phyloP scores from a whole-genome alignment of 1,140 invertebrate genomes.

The Adelges cooleyi region DNA sequence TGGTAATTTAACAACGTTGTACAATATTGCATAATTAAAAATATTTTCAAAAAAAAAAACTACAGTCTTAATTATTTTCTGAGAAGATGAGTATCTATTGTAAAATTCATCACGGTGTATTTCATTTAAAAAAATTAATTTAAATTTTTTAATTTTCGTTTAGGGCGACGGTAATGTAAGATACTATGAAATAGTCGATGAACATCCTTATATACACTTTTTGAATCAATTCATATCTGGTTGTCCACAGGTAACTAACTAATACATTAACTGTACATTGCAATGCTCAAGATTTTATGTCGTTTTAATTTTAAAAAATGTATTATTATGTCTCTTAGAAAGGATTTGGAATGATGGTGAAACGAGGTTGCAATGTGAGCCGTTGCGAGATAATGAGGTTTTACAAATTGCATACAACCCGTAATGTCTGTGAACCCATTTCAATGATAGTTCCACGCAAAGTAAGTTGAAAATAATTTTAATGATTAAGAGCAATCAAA shows the following conservation, averaged over 20 bases:
- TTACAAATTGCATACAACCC: slow-evolving; percentile 82
- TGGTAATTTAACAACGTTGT: not conserved
- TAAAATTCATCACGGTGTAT: too few relatives aligned
- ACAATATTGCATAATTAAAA: too few relatives aligned
- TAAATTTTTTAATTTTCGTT: too few relatives aligned
- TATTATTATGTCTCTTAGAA: slow-evolving; percentile 12
- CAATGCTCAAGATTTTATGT: not conserved
- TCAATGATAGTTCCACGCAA: slow-evolving; percentile 89
- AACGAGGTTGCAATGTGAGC: slow-evolving; percentile 71
- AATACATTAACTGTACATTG: too few relatives aligned
- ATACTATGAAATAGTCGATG: slow-evolving; percentile 84
- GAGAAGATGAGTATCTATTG: too few relatives aligned
- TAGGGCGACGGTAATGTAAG: slow-evolving; percentile 88
- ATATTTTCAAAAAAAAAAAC: too few relatives aligned
- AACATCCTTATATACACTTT: slow-evolving; percentile 74
- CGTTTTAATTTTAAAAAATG: not conserved
- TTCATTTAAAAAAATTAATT: too few relatives aligned
- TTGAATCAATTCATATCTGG: slow-evolving; percentile 86
- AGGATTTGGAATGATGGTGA: slow-evolving; percentile 69
- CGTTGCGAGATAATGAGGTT: slow-evolving; percentile 81
- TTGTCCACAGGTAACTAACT: slow-evolving; percentile 60
- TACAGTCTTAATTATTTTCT: too few relatives aligned
- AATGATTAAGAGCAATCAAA: not conserved
- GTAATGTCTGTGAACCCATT: slow-evolving; percentile 76
- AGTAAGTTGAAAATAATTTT: slow-evolving; percentile 39